A percentile compares a stretch with the other conserved stretches of the same genome.
Conservation (phyloP, 2,113 vertebrate species). For the Myrmecobius fasciatus region DNA sequence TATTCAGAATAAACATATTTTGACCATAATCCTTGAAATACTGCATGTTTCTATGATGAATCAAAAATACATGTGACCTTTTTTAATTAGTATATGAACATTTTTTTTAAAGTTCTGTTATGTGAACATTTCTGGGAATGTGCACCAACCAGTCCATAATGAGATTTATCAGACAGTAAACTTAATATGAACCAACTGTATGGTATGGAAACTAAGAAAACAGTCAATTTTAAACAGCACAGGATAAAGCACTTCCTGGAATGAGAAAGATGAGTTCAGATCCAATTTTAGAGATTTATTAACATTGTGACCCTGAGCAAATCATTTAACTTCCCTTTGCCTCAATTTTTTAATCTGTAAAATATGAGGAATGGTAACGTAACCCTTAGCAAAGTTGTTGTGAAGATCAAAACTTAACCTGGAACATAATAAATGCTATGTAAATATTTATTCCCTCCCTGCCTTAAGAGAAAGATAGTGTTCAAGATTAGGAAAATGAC, state of each 20-base stretch:
- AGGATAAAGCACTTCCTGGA: background rate
- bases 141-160: background rate
- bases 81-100: background rate
- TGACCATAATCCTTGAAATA: slow-evolving; percentile 66
- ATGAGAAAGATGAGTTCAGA: background rate
- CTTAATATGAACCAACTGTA: background rate
- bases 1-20: slow-evolving; percentile 59
- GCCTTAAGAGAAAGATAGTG: too few species aligned
- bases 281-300: background rate
- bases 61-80: slow-evolving; percentile 36
- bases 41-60: slow-evolving; percentile 42
- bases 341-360: background rate
- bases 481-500: too few species aligned
- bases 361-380: too few species aligned
- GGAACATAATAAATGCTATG: too few species aligned
- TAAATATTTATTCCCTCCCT: too few species aligned
- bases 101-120: background rate
- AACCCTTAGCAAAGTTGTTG: too few species aligned
- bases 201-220: background rate
- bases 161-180: background rate
- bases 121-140: background rate
- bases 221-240: background rate
- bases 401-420: too few species aligned
- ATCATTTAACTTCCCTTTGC: background rate
- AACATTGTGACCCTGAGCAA: background rate